Base-by-base conservation (phyloP, 2,888 invertebrate species). In the Antheraea yamamai region DNA sequence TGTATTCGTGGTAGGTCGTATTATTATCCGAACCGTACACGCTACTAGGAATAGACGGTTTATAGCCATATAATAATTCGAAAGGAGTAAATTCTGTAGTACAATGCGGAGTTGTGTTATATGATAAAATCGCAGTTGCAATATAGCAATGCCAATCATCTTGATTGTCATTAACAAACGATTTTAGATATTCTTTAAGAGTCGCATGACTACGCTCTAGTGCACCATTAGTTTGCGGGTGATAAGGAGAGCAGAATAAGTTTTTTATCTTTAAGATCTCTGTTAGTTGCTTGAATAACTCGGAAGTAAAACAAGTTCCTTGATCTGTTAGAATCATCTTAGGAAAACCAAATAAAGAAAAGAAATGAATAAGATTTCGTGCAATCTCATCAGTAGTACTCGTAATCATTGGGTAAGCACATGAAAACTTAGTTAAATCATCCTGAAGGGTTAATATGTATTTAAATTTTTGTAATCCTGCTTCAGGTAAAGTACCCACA, bases 321-420 rank as follows among this genome's bases (percentile, higher is more conserved):
- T 80, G 81, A 51, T 83, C 82, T 0, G 82, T 82, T 0, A 82
- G 66, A 14, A 82, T 80, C 0, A 20, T 14, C 77, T 80, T 79
- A 2, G 80, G 81, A 0, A 80, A 79, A 1, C 81, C 82, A 35
- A 81, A 81, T 3, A 79, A 1, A 1, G 71, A 71, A 10, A 71
- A 18, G 18, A 71, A 71, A 39, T 71, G 39, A 4, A 71, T 20
- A 10, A 71, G 12, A 20, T 39, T 71, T 18, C 71, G 39, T 8
- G 39, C 71, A 20, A 39, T 47, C 39, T 74, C 74, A 12, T 74
- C 71, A 10, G 30, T 70, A 70, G 74, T 74, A 52, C 73, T 30
- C 0, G 74, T 75, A 3, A 75, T 55, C 74, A 80, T 79, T 14
- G 78, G 78, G 73, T 78, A 80, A n/a, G 77, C 77, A 47, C 58